These are phyloP conservation scores for Phrynocephalus forsythii DNA, from an alignment of 2,797 vertebrate genomes.

Conservation along the genomic window DNA sequence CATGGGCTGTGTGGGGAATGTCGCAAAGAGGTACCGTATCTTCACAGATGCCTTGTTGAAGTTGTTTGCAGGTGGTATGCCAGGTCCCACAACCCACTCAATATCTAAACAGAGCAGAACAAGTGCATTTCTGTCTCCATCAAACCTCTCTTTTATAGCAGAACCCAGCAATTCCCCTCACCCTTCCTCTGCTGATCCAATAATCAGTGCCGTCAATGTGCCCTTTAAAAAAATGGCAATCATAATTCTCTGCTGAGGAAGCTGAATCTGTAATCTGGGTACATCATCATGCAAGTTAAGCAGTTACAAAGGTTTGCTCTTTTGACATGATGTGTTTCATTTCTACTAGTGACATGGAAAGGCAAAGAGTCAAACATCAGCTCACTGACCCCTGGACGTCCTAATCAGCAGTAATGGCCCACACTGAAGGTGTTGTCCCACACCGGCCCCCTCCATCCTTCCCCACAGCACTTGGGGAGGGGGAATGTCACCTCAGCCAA, in stretches of 20 bases:
- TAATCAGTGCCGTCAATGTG: not conserved
- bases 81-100: not conserved
- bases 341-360: not conserved
- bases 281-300: constrained; percentile 1
- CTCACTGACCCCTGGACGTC: not conserved
- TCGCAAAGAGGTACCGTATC: not conserved
- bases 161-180: not conserved
- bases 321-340: constrained; percentile 6
- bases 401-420: not conserved
- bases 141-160: not conserved
- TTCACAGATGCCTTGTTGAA: not conserved
- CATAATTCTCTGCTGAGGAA: not conserved
- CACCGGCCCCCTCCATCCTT: not conserved
- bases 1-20: not conserved
- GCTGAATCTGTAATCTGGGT: not conserved
- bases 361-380: not conserved
- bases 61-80: not conserved
- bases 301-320: constrained; percentile 1
- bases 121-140: not conserved
- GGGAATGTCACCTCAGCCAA: not conserved
- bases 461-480: too few relatives aligned
- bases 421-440: not conserved
- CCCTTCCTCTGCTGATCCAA: not conserved
- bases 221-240: not conserved
- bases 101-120: not conserved